Evolutionary conservation across 2,797 vertebrate genomes (phyloP), one percentile per base, ranked within the genome.

Genomic region (Carapus acus): DNA sequence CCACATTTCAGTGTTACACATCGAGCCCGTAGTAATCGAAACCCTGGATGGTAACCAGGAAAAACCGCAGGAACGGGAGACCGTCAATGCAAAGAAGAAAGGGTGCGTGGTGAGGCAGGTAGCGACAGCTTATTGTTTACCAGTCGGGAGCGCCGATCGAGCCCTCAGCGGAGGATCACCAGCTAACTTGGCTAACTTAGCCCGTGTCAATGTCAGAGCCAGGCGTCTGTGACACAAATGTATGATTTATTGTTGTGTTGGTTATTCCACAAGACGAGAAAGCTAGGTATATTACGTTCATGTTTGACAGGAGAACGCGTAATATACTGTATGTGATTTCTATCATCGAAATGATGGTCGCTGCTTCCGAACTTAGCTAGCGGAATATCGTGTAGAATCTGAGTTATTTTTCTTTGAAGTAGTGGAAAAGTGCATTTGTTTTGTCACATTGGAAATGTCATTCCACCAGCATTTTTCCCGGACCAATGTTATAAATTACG

Each of bases 11-110:
- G 22, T 64, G 41, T 39, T 60, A 74, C 18, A 18, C 11, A 48
- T 42, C 48, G 33, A 39, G 14, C 1, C 20, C 24, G 4, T 29
- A 47, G 2, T 1, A 46, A 27, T 20, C 20, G 6, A 50, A 21
- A 33, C 55, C 24, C 23, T 50, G 61, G 71, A 84, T 83, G 77
- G 48, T 58, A 44, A 46, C 40, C 45, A 18, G 7, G 33, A 34
- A 16, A 46, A 21, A 2, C 54, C 62, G 58, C 20, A 38, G 53
- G 43, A 72, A 33, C 65, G 48, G 49, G 64, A 36, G 44, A 41
- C 65, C 73, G 62, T 69, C 67, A 65, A 72, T 76, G 80, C 69
- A 53, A 42, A 79, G 76, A 79, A 68, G 14, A 64, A 58, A 64
- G 80, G 78, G 83, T 85, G 70, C 82, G 81, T 22, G 12, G 11